Evolutionary conservation across 2,888 invertebrate species (phyloP), one percentile per base, ranked within the genome.

Genomic region (Amphipoea oculea): DNA sequence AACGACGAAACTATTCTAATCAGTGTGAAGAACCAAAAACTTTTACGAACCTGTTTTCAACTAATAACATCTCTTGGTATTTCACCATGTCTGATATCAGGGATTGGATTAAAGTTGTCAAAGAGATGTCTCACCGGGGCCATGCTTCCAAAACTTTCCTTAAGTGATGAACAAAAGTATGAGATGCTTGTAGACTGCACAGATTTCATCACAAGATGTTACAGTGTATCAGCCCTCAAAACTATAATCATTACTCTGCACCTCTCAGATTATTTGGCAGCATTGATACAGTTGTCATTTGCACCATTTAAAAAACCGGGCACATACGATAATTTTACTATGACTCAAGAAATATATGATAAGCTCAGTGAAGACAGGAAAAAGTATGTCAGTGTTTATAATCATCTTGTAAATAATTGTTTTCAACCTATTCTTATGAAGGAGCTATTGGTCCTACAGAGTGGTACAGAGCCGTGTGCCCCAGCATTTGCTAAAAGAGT

Each of bases 371-470:
- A 85, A 54, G 97, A 98, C 65, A 97, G 97, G 91, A 89, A 94
- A 84, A 92, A 95, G 79, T 98, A 98, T 93, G 88, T 94, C 71
- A 83, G 88, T 45, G 92, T 96, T 76, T 96, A 98, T 89, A 91
- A 96, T 66, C 90, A 96, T 84, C 93, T 98, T 72, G 94, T 97
- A 23, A 92, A 91, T 40, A 97, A 97, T 78, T 97, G 97, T 78
- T 98, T 98, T 87, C 97, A 97, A 89, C 97, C 97, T 45, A 93
- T 97, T 71, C 95, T 98, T 57, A 97, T 98, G 91, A 98, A 97
- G 90, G 98, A 98, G 92, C 95, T 98, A n/a, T 96, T 98, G 94
- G 95, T 98, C 67, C 95, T 98, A 60, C 97, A 97, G 89, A 97
- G 97, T 92, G 93, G 95, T 23, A 93, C 92, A 77, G 95, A 96